Evolutionary conservation across 2,888 invertebrate genomes (phyloP).

Genomic region (Chironomus tentans): DNA sequence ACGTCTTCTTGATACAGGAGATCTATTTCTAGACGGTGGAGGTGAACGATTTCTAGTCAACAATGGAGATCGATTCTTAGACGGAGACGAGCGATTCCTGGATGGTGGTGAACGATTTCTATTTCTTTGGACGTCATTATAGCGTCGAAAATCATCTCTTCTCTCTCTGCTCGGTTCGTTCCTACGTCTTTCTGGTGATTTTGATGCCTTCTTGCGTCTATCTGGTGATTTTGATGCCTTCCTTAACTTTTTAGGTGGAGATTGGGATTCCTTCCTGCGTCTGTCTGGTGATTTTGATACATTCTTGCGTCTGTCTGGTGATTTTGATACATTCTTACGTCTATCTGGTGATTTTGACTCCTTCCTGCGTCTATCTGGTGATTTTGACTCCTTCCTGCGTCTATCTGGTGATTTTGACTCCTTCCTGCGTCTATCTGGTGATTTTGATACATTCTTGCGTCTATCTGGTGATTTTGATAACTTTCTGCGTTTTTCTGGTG

Average conservation of each 20-base stretch:
- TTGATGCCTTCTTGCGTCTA: background rate
- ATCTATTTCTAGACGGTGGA: no score
- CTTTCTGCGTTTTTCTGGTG: background rate
- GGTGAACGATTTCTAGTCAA: no score
- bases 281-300: background rate
- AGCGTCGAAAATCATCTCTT: background rate
- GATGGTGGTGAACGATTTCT: background rate
- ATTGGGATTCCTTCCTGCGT: background rate
- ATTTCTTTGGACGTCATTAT: background rate
- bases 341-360: background rate
- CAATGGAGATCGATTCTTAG: no score
- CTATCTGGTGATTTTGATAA: background rate
- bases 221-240: background rate
- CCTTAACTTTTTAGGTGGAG: background rate
- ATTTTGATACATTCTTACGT: no score
- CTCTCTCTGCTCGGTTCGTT: background rate
- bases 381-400: no score
- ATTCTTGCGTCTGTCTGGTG: background rate
- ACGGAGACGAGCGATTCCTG: background rate
- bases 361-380: background rate
- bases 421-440: background rate
- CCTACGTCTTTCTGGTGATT: background rate
- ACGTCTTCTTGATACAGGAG: no score
- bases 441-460: background rate
- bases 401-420: no score